Evolutionary conservation across 2,113 vertebrate species (phyloP).

Genomic region (Cephalopholis sonnerati): DNA sequence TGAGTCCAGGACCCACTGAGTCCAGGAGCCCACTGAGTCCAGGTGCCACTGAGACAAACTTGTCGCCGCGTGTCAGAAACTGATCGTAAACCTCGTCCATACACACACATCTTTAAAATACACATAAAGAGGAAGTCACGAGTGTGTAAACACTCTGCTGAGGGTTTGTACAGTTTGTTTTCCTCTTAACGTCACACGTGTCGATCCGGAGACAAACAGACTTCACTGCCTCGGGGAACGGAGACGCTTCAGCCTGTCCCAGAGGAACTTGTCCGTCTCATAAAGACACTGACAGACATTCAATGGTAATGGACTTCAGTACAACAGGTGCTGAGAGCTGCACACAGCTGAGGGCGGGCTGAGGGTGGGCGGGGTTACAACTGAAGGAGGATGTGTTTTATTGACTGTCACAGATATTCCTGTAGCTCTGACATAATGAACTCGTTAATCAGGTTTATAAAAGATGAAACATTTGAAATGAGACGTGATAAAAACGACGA

Average conservation of each 20-base stretch:
- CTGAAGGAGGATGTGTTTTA: background rate
- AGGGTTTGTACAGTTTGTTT: background rate
- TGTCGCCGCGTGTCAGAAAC: too few relatives aligned
- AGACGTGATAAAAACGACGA: too few relatives aligned
- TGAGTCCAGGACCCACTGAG: too few relatives aligned
- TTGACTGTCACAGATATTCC: background rate
- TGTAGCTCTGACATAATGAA: too few relatives aligned
- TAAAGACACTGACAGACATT: constrained; percentile 52
- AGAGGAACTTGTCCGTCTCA: constrained; percentile 33
- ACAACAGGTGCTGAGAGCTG: constrained; percentile 56
- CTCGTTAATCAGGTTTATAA: too few relatives aligned
- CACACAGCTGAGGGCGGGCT: background rate
- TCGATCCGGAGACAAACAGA: constrained; percentile 1
- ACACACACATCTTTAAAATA: background rate
- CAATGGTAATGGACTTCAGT: constrained; percentile 17
- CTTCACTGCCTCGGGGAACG: background rate
- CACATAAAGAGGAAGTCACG: background rate
- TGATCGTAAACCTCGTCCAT: too few relatives aligned
- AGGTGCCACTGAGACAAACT: too few relatives aligned
- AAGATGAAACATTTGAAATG: too few relatives aligned
- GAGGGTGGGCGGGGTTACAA: too few relatives aligned
- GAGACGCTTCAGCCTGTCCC: constrained; percentile 42
- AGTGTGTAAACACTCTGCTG: background rate
- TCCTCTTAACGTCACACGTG: constrained; percentile 8
- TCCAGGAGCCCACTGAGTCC: too few relatives aligned